Evolutionary conservation across 2,888 invertebrate genomes (phyloP).

Genomic region (Poecilus cupreus): DNA sequence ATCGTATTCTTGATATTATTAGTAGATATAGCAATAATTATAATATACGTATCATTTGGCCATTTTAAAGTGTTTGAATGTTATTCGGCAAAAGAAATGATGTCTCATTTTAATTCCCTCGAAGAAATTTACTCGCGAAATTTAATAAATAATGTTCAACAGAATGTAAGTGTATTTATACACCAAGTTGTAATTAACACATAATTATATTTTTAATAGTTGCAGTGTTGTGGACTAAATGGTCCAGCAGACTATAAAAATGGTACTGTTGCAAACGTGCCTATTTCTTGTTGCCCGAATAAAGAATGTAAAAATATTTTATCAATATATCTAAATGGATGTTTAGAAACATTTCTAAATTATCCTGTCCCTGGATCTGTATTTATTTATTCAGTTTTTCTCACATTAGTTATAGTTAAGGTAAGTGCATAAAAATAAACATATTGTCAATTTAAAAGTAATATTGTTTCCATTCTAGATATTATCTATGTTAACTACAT

Average conservation of each 20-base stretch:
- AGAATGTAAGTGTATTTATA: constrained; percentile 36
- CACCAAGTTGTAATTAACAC: not conserved
- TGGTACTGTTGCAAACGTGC: constrained; percentile 18
- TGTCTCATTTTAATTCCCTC: constrained; percentile 31
- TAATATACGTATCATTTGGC: constrained; percentile 26
- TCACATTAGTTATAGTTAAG: not conserved
- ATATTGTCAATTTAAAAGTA: not conserved
- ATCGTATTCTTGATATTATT: constrained; percentile 32
- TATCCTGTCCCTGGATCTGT: constrained; percentile 15
- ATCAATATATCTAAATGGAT: constrained; percentile 50
- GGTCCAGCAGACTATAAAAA: constrained; percentile 42
- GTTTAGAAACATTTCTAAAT: constrained; percentile 25
- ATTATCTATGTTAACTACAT: constrained; percentile 34
- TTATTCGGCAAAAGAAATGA: constrained; percentile 26
- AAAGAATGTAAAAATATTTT: constrained; percentile 42
- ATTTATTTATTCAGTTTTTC: constrained; percentile 15
- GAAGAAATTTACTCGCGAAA: not conserved
- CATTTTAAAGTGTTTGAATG: constrained; percentile 14
- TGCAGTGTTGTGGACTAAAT: constrained; percentile 40
- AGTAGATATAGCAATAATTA: constrained; percentile 33
- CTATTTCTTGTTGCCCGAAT: constrained; percentile 41
- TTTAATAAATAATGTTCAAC: constrained; percentile 48
- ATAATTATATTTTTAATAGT: constrained; percentile 34
- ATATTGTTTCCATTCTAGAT: constrained; percentile 24
- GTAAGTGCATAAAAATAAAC: constrained; percentile 9